Base-by-base conservation (phyloP, 2,797 vertebrate genomes). In the Catostomus latipinnis region DNA sequence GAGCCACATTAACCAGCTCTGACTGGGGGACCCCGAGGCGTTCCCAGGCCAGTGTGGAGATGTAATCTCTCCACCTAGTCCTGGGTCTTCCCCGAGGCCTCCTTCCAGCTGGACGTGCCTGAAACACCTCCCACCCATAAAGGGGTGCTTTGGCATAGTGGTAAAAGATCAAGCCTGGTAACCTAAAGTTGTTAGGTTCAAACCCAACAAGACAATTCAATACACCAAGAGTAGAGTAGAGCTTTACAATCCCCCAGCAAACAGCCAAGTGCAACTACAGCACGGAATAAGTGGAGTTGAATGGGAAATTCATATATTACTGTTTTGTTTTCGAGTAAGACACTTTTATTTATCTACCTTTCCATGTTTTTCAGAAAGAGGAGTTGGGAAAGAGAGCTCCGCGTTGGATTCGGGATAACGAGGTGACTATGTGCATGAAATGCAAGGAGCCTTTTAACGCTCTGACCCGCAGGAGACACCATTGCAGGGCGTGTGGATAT, bases 381-480 rank as follows among this genome's bases (percentile, higher is more conserved):
- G 94, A 95, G 83, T 92, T 97, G 2, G 97, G 97, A n/a, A 91
- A 87, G 2, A 91, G 96, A 10, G 97, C 96, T 0, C 97, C 96
- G 0, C 96, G 94, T 78, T 97, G 96, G 97, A 93, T 97, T 84
- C 89, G 96, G 54, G 97, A 98, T 91, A 95, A 95, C 5, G 93
- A 96, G 89, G 96, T 96, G 88, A 95, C 92, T 54, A 87, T 94
- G 92, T 97, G 96, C 22, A 97, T 97, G 97, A 94, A 94, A 71
- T 98, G 97, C 85, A 91, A 84, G 86, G 96, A 96, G 71, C 92
- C 93, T 49, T 98, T 98, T 90, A 96, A 94, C 0, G 88, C 95
- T 0, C 89, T 98, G 83, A 94, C 80, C 0, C 93, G 96, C 45
- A 89, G 96, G 0, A 90, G 96, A n/a, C 97, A 98, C 82, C 96